phyloP scores from a whole-genome alignment of 2,797 vertebrate species.

The Protosalanx chinensis region DNA sequence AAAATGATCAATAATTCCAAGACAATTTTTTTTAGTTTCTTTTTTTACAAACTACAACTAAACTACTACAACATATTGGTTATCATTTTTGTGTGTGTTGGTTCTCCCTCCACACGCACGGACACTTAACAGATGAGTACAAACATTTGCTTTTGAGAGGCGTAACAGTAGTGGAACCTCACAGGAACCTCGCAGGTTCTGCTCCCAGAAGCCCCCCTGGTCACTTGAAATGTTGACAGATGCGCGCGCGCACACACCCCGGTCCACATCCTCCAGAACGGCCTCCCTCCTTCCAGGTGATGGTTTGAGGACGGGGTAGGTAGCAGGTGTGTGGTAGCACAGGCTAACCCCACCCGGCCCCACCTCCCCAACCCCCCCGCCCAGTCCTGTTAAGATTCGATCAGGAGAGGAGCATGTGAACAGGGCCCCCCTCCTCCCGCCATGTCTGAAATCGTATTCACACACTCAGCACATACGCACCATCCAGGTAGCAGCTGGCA shows the following conservation, averaged over 20 bases:
- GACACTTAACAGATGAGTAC: background rate
- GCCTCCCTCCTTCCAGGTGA: background rate
- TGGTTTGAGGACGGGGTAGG: background rate
- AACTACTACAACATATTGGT: background rate
- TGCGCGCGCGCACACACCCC: background rate
- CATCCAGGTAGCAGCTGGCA: background rate
- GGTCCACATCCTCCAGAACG: background rate
- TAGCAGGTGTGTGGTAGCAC: background rate
- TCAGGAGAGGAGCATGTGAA: background rate
- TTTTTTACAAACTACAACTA: constrained; percentile 12
- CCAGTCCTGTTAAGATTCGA: background rate
- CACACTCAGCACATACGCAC: background rate
- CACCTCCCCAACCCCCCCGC: too few relatives aligned
- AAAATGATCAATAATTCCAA: background rate
- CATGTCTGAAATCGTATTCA: background rate
- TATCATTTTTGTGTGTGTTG: background rate
- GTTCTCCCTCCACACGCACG: background rate
- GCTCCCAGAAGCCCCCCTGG: background rate
- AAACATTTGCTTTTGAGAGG: background rate
- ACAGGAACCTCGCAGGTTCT: background rate
- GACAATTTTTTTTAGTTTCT: background rate
- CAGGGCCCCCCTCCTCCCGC: background rate
- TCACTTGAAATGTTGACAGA: background rate
- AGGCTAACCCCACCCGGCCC: background rate
- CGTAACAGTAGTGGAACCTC: background rate